Conservation (phyloP, 2,888 invertebrate genomes). For the Tortricodes alternella region DNA sequence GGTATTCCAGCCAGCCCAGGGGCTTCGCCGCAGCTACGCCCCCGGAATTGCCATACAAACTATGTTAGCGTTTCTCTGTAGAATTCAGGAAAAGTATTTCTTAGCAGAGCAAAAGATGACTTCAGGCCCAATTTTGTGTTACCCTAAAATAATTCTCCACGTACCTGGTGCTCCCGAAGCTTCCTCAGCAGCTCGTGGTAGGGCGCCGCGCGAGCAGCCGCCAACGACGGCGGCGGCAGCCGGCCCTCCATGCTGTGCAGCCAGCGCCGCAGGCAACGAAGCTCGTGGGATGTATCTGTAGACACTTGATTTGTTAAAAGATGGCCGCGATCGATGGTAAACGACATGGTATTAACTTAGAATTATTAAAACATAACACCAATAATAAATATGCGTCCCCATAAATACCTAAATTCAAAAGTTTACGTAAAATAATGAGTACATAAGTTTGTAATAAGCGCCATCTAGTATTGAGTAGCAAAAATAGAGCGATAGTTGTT, state of each 20-base stretch:
- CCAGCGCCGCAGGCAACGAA: slow-evolving; percentile 92
- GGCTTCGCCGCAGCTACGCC: no score
- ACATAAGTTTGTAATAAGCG: neutral
- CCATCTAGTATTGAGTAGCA: neutral
- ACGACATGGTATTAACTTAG: no score
- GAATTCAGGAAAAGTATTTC: no score
- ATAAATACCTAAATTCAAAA: neutral
- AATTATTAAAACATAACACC: no score
- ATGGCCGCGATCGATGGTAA: no score
- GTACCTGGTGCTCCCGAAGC: slow-evolving; percentile 92
- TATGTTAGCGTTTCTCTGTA: no score
- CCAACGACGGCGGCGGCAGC: slow-evolving; percentile 88
- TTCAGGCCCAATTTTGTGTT: no score
- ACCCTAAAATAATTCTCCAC: slow-evolving; percentile 50
- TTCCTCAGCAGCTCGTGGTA: slow-evolving; percentile 89
- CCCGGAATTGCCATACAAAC: no score
- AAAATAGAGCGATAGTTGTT: no score
- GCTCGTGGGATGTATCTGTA: slow-evolving; percentile 89
- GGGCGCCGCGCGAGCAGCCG: slow-evolving; percentile 87
- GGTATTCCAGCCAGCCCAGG: no score
- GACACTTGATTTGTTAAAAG: neutral
- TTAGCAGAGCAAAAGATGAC: no score
- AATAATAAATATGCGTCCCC: neutral
- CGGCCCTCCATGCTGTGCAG: slow-evolving; percentile 92
- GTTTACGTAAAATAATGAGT: neutral